Percentiles rank a stretch among this genome's conserved stretches.
Evolutionary conservation across 2,888 invertebrate species (phyloP).

Genomic region (Anticlea derivata): DNA sequence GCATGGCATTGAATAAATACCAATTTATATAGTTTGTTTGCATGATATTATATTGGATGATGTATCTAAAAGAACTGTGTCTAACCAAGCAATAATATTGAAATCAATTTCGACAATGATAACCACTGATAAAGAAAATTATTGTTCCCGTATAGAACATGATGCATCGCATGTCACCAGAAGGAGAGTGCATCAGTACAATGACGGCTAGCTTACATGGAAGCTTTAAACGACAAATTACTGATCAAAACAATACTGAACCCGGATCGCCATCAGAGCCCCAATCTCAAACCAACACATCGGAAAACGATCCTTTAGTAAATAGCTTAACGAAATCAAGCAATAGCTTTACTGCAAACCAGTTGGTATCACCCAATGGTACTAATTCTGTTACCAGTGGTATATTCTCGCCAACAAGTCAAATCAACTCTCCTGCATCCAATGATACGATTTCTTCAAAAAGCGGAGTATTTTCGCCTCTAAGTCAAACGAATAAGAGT

Average conservation of each 20-base stretch:
- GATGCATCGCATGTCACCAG: conserved; percentile 88
- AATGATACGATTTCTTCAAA: conserved; percentile 81
- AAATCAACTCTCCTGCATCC: conserved; percentile 80
- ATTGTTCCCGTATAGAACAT: conserved; percentile 84
- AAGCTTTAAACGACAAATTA: conserved; percentile 85
- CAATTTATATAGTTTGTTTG: conserved; percentile 33
- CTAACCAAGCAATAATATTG: conserved; percentile 44
- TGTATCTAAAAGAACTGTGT: conserved; percentile 35
- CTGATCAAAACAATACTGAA: conserved; percentile 70
- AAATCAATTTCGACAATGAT: conserved; percentile 8
- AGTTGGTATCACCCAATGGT: conserved; percentile 77
- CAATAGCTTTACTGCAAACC: conserved; percentile 68
- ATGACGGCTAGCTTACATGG: conserved; percentile 87
- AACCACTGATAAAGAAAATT: conserved; percentile 41
- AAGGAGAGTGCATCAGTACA: conserved; percentile 85
- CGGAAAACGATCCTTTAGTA: conserved; percentile 68
- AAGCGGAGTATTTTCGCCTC: conserved; percentile 79
- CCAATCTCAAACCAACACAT: conserved; percentile 71
- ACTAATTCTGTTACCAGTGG: conserved; percentile 81
- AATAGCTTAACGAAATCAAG: conserved; percentile 73
- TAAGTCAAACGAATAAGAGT: conserved; percentile 79
- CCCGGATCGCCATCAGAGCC: conserved; percentile 71
- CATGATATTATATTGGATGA: conserved; percentile 36
- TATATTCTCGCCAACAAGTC: conserved; percentile 80
- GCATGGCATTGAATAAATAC: conserved; percentile 50